Percentiles rank a stretch among this genome's conserved stretches.
These are phyloP conservation scores for Ernsta delagoae DNA, from an alignment of 2,888 invertebrate species.

Conservation along the genomic window DNA sequence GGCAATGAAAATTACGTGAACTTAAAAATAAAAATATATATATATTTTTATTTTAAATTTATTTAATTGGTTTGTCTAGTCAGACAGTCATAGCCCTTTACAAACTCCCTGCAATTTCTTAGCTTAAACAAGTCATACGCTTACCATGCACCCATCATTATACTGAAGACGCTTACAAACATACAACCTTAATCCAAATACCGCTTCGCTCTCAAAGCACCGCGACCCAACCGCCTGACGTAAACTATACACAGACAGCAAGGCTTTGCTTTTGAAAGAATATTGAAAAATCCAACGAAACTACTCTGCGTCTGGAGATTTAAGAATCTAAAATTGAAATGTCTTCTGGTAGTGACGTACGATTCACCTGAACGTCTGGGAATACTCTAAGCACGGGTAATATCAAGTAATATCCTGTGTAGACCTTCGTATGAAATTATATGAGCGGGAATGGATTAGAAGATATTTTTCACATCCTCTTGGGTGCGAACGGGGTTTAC, in stretches of 20 bases:
- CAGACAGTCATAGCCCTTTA: too few species aligned
- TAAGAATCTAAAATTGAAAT: slow-evolving; percentile 37
- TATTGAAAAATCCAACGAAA: slow-evolving; percentile 27
- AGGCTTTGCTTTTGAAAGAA: slow-evolving; percentile 18
- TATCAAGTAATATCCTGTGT: slow-evolving; percentile 21
- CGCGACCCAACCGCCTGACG: slow-evolving; percentile 1
- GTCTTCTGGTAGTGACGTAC: slow-evolving; percentile 33
- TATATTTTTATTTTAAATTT: neutral
- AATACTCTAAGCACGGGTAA: neutral
- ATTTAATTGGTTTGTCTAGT: neutral
- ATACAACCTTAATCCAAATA: neutral
- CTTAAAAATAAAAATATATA: too few species aligned
- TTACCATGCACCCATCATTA: neutral
- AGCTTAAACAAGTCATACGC: neutral
- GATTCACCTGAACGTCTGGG: slow-evolving; percentile 23
- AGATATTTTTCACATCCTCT: neutral
- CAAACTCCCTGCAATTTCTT: neutral
- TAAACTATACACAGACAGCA: slow-evolving; percentile 14
- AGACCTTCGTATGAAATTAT: neutral
- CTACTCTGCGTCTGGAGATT: slow-evolving; percentile 24
- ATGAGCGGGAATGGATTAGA: neutral
- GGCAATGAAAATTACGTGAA: too few species aligned
- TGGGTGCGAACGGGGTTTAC: neutral
- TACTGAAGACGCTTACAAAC: slow-evolving; percentile 3
- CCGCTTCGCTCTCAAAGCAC: neutral